These are phyloP conservation scores for Pentamera pediparva DNA, from an alignment of 53 echinoderm and acorn worm species.

Conservation along the genomic window DNA sequence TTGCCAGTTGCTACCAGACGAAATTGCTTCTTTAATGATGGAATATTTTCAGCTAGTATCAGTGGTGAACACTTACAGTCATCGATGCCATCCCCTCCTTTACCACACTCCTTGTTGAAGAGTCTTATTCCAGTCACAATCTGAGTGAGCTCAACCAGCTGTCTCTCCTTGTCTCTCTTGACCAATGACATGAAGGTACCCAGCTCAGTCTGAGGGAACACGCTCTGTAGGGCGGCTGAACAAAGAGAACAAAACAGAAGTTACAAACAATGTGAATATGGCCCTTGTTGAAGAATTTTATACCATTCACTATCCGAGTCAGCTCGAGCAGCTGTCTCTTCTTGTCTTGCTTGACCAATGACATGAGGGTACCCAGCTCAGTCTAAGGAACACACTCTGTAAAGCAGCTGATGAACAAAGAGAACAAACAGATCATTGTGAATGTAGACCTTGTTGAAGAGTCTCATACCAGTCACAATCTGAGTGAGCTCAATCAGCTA, in stretches of 20 bases:
- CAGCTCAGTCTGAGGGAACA: slow-evolving; percentile 97
- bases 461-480: slow-evolving; percentile 93
- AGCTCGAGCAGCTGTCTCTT: slow-evolving; percentile 81
- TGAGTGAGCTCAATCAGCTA: slow-evolving; percentile 90
- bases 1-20: no score
- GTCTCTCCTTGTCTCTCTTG: slow-evolving; percentile 93
- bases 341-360: slow-evolving; percentile 85
- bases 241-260: not conserved
- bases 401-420: slow-evolving; percentile 64
- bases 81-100: slow-evolving; percentile 98
- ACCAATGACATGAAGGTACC: slow-evolving; percentile 98
- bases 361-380: slow-evolving; percentile 95
- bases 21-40: no score
- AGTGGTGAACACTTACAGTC: slow-evolving; percentile 97
- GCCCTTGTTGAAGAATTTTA: slow-evolving; percentile 94
- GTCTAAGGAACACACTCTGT: slow-evolving; percentile 94
- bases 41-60: no score
- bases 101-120: slow-evolving; percentile 98
- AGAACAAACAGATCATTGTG: no score
- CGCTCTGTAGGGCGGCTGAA: slow-evolving; percentile 91
- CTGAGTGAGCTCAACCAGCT: slow-evolving; percentile 87
- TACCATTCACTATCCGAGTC: slow-evolving; percentile 88
- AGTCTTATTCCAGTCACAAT: slow-evolving; percentile 96
- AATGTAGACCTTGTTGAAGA: slow-evolving; percentile 99
- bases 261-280: not conserved